Conservation (phyloP, 2,113 vertebrate genomes). For the Peromyscus californicus region DNA sequence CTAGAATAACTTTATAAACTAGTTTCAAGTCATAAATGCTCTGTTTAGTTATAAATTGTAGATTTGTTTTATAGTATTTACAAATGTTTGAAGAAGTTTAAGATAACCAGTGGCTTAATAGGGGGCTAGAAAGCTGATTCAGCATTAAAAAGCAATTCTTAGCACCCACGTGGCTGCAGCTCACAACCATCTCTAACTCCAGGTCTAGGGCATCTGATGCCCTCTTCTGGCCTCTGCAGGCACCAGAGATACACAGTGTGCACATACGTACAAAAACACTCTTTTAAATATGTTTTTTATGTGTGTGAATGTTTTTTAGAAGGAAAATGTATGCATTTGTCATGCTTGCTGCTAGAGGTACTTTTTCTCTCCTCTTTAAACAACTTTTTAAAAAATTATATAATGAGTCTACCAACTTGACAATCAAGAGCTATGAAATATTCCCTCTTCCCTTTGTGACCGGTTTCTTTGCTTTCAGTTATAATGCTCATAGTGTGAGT, state of each 20-base stretch:
- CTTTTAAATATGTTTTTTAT: neutral
- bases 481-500: neutral
- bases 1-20: slow-evolving; percentile 49
- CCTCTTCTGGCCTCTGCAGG: neutral
- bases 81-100: slow-evolving; percentile 23
- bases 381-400: neutral
- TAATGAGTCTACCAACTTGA: neutral
- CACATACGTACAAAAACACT: neutral
- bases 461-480: slow-evolving; percentile 45
- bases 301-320: neutral
- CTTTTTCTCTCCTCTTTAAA: neutral
- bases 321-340: slow-evolving; percentile 24
- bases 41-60: slow-evolving; percentile 47
- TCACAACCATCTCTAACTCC: neutral
- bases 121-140: neutral
- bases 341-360: neutral
- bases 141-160: neutral
- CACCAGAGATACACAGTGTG: neutral
- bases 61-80: slow-evolving; percentile 52
- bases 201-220: neutral
- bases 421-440: slow-evolving; percentile 9
- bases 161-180: neutral
- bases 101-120: neutral
- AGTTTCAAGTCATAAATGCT: slow-evolving; percentile 44
- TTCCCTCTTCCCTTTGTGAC: neutral